Evolutionary conservation across 2,797 vertebrate genomes (phyloP), one percentile per base, ranked within the genome.

Genomic region (Lemur catta): DNA sequence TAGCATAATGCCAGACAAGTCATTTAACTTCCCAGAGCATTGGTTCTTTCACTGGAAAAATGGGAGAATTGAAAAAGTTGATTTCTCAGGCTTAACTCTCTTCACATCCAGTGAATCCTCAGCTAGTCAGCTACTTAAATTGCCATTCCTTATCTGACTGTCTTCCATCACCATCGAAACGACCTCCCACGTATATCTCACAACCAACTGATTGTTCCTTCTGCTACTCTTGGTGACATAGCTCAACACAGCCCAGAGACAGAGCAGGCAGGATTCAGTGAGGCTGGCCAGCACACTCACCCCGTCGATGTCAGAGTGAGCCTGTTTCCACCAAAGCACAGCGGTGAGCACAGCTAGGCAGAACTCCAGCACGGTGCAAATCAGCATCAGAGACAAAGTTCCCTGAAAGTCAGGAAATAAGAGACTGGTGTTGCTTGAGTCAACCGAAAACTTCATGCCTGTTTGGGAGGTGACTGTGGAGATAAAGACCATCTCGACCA

Each of bases 331-430:
- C 93, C 91, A 80, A 8, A 95, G 24, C 46, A 26, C 1, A 8
- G 69, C 18, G 17, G 20, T 6, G 7, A 96, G 93, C 17, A 41
- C 24, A 33, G 93, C 90, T 4, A 96, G 43, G 14, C 38, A 52
- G 4, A 95, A 17, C 59, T 96, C 96, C 80, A 96, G 30, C 65
- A 48, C 1, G 0, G 71, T 88, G 30, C 72, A 84, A 33, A 95
- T 48, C n/a, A 97, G 52, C 88, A 96, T 95, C 76, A 97, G 0
- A 20, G 84, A 75, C 48, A 96, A 1, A 26, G 14, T 5, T 57
- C 96, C 96, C 97, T 97, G 46, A 38, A 90, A 82, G 24, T 8
- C 52, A 94, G 38, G 14, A 89, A 72, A 87, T 7, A 38, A 20
- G 38, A 93, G 7, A 35, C 28, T 1, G 12, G 13, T 8, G 6